These are phyloP conservation scores for Brachionus angularis DNA, from an alignment of 1,140 invertebrate species.

Conservation along the genomic window DNA sequence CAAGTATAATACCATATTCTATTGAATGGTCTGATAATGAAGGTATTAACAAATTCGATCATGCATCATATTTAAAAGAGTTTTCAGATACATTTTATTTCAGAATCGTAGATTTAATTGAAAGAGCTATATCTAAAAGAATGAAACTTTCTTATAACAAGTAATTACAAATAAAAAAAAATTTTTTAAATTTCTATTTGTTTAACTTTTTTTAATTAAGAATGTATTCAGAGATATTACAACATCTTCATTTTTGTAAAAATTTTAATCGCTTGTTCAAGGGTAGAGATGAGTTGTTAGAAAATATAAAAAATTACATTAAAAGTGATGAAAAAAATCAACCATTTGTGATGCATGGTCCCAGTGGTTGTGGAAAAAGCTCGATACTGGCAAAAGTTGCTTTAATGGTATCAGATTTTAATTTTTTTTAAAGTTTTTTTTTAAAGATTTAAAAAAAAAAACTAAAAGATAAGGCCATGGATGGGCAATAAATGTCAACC, in stretches of 20 bases:
- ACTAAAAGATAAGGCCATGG: not conserved
- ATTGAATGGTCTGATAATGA: constrained; percentile 95
- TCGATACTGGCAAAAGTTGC: constrained; percentile 80
- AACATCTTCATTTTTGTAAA: constrained; percentile 91
- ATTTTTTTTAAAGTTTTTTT: no score
- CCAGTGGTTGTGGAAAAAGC: constrained; percentile 94
- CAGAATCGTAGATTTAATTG: constrained; percentile 74
- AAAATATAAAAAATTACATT: constrained; percentile 79
- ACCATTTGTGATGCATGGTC: constrained; percentile 86
- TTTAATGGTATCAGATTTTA: not conserved
- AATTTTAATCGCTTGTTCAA: constrained; percentile 94
- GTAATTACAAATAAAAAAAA: constrained; percentile 3
- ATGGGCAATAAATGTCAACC: constrained; percentile 61
- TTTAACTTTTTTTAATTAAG: not conserved
- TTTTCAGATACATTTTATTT: constrained; percentile 77
- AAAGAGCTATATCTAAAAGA: constrained; percentile 53
- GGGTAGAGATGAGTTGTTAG: constrained; percentile 79
- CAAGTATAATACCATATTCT: constrained; percentile 67
- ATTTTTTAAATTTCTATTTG: not conserved
- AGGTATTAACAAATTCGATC: constrained; percentile 83
- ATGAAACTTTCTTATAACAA: constrained; percentile 60
- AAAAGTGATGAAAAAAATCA: constrained; percentile 71
- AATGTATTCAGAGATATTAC: constrained; percentile 77
- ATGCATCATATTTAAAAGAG: constrained; percentile 86
- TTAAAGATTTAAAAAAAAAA: not conserved